Conservation (phyloP, 2,888 invertebrate genomes). For the Leptogaster cylindrica region DNA sequence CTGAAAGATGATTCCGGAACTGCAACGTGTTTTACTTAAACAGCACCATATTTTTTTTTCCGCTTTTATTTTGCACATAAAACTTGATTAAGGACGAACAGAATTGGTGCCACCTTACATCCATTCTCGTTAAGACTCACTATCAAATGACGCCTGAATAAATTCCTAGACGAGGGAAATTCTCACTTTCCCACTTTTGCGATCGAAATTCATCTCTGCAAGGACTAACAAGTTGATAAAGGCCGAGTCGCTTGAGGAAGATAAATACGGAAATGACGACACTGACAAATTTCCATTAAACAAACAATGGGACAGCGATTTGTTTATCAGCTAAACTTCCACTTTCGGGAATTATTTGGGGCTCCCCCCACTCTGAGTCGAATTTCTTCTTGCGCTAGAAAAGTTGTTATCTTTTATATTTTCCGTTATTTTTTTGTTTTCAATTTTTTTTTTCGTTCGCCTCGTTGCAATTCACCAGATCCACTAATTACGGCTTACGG, state of each 20-base stretch:
- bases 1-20: not conserved
- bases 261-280: conserved; percentile 16
- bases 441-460: too few relatives aligned
- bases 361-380: not conserved
- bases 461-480: not conserved
- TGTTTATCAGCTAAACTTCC: not conserved
- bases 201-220: not conserved
- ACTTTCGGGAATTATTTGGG: not conserved
- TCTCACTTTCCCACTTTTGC: not conserved
- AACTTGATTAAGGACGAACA: not conserved
- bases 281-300: conserved; percentile 14
- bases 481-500: not conserved
- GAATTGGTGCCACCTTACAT: not conserved
- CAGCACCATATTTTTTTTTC: not conserved
- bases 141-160: not conserved
- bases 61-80: not conserved
- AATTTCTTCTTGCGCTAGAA: not conserved
- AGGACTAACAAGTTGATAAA: conserved; percentile 11
- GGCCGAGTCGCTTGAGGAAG: not conserved
- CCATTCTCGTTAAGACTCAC: not conserved
- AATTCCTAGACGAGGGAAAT: not conserved
- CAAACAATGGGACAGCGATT: not conserved
- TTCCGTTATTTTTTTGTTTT: too few relatives aligned
- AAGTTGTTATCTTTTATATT: too few relatives aligned
- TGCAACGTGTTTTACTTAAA: not conserved